Evolutionary conservation across 2,888 invertebrate species (phyloP), one percentile per base, ranked within the genome.

Genomic region (Pandemis corylana): DNA sequence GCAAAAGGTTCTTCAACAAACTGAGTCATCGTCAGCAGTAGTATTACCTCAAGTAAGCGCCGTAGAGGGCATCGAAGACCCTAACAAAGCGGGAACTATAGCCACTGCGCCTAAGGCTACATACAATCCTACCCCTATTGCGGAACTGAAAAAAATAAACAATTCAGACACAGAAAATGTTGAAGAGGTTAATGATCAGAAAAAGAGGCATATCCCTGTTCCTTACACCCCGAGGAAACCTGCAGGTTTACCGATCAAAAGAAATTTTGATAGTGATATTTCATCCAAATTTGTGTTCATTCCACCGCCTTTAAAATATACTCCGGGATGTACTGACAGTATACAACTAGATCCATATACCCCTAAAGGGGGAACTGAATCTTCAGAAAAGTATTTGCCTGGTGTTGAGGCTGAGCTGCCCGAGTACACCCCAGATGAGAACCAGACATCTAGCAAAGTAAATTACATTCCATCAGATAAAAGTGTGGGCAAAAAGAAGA

Each of bases 91-190:
- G 62, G 83, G 78, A 75, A 76, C 76, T 78, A 77, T 75, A 85
- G 94, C 78, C 90, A 92, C 84, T 91, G 94, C 79, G 51, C 80
- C 83, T 49, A 94, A 93, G 84, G 91, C 84, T 46, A 94, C 94
- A 5, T 96, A 96, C 82, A 96, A 96, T 84, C 96, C 96, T 41
- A 96, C 96, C 2, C 96, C 96, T 0, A 96, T 96, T 83, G 90
- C 96, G 0, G 95, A 96, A 87, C 87, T 96, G 46, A 92, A 94
- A 76, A 95, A 94, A 85, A 91, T 91, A 76, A 90, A 84, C 78
- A 90, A 82, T 79, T 78, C 82, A 71, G 90, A 90, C 65, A 79
- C 81, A 49, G 90, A 89, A 77, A 87, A 82, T 68, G 82, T 78
- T 75, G 90, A 91, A 70, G 92, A 91, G 59, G 78, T 76, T 64